Evolutionary conservation across 37 sponge, comb jelly and placozoan genomes (phyloP), one percentile per base, ranked within the genome.

Genomic region (Hormiphora californensis): DNA sequence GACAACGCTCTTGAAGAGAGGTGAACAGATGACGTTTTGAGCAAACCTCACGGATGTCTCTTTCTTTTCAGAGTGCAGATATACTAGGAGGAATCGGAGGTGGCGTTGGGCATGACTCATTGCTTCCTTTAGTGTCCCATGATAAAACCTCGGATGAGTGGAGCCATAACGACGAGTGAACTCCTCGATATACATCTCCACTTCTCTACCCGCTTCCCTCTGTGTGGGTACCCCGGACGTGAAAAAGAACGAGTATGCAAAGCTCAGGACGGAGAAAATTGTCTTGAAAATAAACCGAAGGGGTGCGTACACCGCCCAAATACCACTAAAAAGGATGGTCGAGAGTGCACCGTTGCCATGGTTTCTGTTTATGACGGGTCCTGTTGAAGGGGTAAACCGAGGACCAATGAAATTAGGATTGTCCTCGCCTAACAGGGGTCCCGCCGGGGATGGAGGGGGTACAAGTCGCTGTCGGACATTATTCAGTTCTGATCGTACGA

Each of bases 361-460:
- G 1, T 73, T 21, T 41, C 81, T 38, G 46, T 73, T 73, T 36
- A 73, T 73, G 46, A 73, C 81, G 4, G 81, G 81, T 43, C 81
- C 81, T 4, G 41, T n/a, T 36, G 38, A 73, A 73, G 21, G 12
- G 46, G 46, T 73, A 9, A 73, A 22, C 43, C 81, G 4, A 11
- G 81, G 81, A 32, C 81, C 81, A 9, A 73, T 73, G 44, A 73
- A 73, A 17, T 73, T 73, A 3, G 81, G 44, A 40, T 73, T 73
- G 35, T 33, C 46, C n/a, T 43, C 30, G 43, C 43, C 43, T 28
- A 73, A 41, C 0, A n/a, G 46, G n/a, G 81, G 81, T 4, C 8
- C 43, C 21, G 1, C 38, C 21, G 17, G 43, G 43, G 46, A 43
- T n/a, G 17, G 43, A 73, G 46, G 40, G 28, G 32, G 5, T 22